A percentile compares a stretch with the other conserved stretches of the same genome.
These are phyloP conservation scores for Phymastichus coffea DNA, from an alignment of 1,140 invertebrate genomes.

Conservation along the genomic window DNA sequence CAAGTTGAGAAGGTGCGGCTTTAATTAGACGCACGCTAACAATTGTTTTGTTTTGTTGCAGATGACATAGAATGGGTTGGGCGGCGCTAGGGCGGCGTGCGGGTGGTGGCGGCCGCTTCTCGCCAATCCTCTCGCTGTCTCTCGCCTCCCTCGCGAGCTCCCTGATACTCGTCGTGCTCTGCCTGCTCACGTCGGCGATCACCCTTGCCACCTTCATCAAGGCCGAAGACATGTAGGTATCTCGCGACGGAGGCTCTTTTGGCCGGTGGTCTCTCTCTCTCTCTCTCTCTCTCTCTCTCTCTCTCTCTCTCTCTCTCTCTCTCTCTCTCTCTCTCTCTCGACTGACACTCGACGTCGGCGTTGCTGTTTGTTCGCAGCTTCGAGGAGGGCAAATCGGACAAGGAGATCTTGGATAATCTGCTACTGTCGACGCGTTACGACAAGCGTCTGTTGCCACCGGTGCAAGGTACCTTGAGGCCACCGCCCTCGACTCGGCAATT, in stretches of 20 bases:
- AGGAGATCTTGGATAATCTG: conserved; percentile 83
- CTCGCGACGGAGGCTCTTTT: too few relatives aligned
- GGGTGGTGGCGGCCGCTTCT: conserved; percentile 54
- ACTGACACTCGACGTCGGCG: neutral
- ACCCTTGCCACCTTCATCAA: conserved; percentile 49
- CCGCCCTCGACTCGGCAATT: conserved; percentile 50
- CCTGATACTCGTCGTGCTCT: conserved; percentile 47
- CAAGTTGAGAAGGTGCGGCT: too few relatives aligned
- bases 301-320: neutral
- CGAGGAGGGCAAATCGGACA: conserved; percentile 84
- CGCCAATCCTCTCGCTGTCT: conserved; percentile 56
- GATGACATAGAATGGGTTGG: conserved; percentile 60
- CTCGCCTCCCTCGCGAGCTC: conserved; percentile 53
- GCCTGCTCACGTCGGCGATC: conserved; percentile 49
- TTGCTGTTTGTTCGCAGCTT: conserved; percentile 63
- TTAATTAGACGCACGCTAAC: neutral
- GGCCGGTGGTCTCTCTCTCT: neutral
- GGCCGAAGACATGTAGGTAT: conserved; percentile 55
- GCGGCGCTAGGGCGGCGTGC: conserved; percentile 55
- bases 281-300: neutral
- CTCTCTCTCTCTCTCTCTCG: neutral
- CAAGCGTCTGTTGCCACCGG: conserved; percentile 81
- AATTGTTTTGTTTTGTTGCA: conserved; percentile 45
- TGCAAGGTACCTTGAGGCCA: conserved; percentile 69
- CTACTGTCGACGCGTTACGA: conserved; percentile 79